These are phyloP conservation scores for Laspeyria flexula DNA, from an alignment of 2,888 invertebrate species.

Conservation along the genomic window DNA sequence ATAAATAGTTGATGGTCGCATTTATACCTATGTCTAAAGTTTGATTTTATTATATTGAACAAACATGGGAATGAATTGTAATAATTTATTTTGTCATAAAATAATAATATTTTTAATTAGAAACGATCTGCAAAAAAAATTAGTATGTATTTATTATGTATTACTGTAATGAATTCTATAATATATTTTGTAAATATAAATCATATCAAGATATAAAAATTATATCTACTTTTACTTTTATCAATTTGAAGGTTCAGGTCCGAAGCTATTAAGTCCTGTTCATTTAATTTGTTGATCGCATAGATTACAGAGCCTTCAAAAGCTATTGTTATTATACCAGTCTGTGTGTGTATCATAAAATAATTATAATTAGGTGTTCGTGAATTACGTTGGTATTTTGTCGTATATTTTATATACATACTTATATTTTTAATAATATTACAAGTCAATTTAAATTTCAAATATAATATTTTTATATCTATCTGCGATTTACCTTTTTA, in stretches of 20 bases:
- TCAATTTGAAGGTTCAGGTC: too few species aligned
- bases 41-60: not conserved
- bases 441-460: not conserved
- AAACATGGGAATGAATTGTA: slow-evolving; percentile 3
- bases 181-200: not conserved
- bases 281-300: too few species aligned
- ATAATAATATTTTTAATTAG: slow-evolving; percentile 4
- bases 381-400: not conserved
- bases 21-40: not conserved
- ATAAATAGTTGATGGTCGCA: too few species aligned
- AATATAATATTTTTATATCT: not conserved
- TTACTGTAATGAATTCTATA: not conserved
- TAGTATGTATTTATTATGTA: not conserved
- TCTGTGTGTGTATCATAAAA: not conserved
- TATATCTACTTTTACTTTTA: not conserved
- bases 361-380: not conserved
- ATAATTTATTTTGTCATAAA: slow-evolving; percentile 1
- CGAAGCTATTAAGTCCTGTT: too few species aligned
- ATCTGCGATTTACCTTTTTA: not conserved
- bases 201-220: not conserved
- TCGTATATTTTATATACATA: not conserved
- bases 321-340: not conserved
- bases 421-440: not conserved
- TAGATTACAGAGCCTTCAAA: not conserved
- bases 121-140: slow-evolving; percentile 34